phyloP scores from a whole-genome alignment of 2,113 vertebrate genomes.

The Stictonetta naevosa region DNA sequence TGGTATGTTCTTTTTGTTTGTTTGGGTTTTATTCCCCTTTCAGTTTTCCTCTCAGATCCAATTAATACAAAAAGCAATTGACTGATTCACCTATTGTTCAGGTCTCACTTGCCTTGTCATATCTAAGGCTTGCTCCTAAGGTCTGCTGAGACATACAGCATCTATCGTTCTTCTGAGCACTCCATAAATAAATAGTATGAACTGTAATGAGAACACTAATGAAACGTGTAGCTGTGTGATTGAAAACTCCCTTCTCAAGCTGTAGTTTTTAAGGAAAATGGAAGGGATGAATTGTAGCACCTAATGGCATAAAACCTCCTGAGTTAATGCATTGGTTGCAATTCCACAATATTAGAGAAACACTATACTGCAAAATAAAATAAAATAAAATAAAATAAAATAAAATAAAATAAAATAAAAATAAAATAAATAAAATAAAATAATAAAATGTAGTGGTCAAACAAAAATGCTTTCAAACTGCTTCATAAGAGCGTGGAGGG shows the following conservation, averaged over 20 bases:
- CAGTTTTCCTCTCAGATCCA: conserved; percentile 24
- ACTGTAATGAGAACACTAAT: conserved; percentile 47
- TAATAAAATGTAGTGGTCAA: not conserved
- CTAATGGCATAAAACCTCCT: not conserved
- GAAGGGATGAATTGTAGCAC: conserved; percentile 17
- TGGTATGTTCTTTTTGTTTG: not conserved
- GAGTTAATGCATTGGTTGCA: not conserved
- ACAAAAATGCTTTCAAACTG: not conserved
- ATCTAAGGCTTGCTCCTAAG: not conserved
- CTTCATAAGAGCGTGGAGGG: not conserved
- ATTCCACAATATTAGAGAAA: not conserved
- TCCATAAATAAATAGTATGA: conserved; percentile 45
- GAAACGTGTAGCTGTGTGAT: conserved; percentile 28
- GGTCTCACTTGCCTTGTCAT: not conserved
- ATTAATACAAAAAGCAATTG: conserved; percentile 47
- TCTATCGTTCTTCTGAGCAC: conserved; percentile 6
- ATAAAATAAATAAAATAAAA: not conserved
- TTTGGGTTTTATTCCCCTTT: not conserved
- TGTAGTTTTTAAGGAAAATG: conserved; percentile 23
- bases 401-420: not conserved
- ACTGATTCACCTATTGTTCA: conserved; percentile 38
- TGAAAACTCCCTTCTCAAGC: conserved; percentile 11
- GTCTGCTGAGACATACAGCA: not conserved
- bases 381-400: not conserved
- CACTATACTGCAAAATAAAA: not conserved